These are phyloP conservation scores for Drosophila navojoa DNA, from an alignment of 1,140 invertebrate genomes.

Conservation along the genomic window DNA sequence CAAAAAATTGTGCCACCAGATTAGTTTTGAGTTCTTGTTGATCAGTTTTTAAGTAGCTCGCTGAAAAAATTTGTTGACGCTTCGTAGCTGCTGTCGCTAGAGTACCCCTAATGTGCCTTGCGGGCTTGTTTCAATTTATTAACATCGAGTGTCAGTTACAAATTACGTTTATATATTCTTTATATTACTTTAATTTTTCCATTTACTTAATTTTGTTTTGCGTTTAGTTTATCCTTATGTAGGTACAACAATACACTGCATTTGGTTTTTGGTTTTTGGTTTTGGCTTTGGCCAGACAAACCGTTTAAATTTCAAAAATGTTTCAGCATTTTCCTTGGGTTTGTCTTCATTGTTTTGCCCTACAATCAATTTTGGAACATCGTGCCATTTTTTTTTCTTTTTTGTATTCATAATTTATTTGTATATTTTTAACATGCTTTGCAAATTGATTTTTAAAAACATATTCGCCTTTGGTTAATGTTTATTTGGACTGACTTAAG, in stretches of 20 bases:
- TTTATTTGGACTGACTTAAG: constrained; percentile 30
- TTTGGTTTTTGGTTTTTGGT: constrained; percentile 45
- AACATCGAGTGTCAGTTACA: constrained; percentile 75
- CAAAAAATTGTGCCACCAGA: constrained; percentile 80
- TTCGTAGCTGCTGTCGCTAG: constrained; percentile 74
- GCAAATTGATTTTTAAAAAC: constrained; percentile 42
- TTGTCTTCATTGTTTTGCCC: constrained; percentile 66
- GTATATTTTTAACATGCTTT: constrained; percentile 48
- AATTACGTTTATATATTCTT: constrained; percentile 33
- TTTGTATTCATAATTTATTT: constrained; percentile 15
- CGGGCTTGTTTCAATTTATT: constrained; percentile 49
- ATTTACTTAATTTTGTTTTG: not conserved
- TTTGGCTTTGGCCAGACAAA: constrained; percentile 76
- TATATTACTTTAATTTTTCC: constrained; percentile 4
- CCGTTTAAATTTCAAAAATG: constrained; percentile 69
- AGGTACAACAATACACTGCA: constrained; percentile 71
- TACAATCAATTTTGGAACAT: constrained; percentile 76
- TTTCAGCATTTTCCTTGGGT: constrained; percentile 75
- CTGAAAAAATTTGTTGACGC: constrained; percentile 60
- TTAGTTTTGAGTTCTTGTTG: constrained; percentile 66
- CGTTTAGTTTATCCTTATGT: constrained; percentile 43
- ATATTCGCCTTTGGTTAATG: constrained; percentile 8
- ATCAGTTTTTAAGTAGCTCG: constrained; percentile 70
- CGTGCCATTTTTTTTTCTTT: constrained; percentile 67
- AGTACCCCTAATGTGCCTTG: constrained; percentile 72